These are phyloP conservation scores for Poecilia wingei DNA, from an alignment of 2,797 vertebrate genomes.

Conservation along the genomic window DNA sequence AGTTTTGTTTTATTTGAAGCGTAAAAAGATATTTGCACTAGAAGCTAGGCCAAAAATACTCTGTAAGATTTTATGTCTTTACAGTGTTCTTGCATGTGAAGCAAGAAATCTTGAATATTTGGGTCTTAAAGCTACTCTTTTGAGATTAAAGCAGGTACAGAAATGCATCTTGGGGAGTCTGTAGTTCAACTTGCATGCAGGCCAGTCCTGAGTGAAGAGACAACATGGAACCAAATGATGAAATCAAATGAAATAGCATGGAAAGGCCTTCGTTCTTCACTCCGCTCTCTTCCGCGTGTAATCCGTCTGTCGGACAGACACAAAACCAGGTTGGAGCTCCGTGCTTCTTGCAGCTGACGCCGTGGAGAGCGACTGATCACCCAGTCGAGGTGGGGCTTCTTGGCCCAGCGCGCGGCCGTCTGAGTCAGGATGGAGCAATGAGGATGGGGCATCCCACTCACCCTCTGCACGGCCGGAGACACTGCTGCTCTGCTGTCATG, in stretches of 20 bases:
- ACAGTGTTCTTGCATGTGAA: not conserved
- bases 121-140: not conserved
- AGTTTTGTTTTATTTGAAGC: no score
- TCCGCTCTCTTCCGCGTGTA: constrained; percentile 14
- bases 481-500: constrained; percentile 91
- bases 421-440: constrained; percentile 80
- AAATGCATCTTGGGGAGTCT: constrained; percentile 7
- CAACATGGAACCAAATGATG: constrained; percentile 72
- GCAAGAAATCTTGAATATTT: not conserved
- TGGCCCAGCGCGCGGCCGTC: constrained; percentile 53
- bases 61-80: no score
- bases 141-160: not conserved
- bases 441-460: constrained; percentile 85
- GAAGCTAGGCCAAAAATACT: no score
- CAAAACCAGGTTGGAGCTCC: constrained; percentile 12
- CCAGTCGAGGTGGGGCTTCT: constrained; percentile 58
- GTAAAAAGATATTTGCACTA: no score
- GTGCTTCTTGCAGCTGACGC: constrained; percentile 16
- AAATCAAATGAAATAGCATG: constrained; percentile 75
- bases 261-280: constrained; percentile 25
- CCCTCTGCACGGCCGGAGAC: constrained; percentile 84
- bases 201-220: constrained; percentile 62
- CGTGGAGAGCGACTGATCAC: constrained; percentile 29
- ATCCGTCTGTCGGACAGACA: constrained; percentile 12
- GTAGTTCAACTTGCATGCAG: constrained; percentile 51